Evolutionary conservation across 2,113 vertebrate species (phyloP).

Genomic region (Pyxicephalus adspersus): DNA sequence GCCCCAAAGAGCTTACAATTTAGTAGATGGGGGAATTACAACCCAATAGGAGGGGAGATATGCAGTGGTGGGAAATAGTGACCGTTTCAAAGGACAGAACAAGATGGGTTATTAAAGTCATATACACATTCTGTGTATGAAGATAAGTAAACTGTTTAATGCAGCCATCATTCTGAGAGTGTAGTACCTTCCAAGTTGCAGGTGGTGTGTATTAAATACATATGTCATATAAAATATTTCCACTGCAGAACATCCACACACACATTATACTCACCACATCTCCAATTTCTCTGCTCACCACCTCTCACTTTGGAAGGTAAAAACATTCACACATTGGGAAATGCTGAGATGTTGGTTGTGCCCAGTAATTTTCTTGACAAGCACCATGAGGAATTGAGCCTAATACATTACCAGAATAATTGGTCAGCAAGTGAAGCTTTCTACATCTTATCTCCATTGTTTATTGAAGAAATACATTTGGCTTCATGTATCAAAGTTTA

Average conservation of each 20-base stretch:
- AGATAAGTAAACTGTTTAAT: slow-evolving; percentile 29
- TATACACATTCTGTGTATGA: slow-evolving; percentile 17
- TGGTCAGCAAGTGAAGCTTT: neutral
- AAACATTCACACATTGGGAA: slow-evolving; percentile 9
- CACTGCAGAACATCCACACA: neutral
- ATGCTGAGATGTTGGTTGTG: neutral
- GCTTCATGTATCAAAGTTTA: no score
- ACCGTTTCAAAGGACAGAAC: no score
- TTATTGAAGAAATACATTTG: neutral
- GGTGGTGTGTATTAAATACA: slow-evolving; percentile 38
- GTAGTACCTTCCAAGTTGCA: slow-evolving; percentile 25
- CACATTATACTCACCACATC: neutral
- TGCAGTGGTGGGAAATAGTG: no score
- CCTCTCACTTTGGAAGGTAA: slow-evolving; percentile 11
- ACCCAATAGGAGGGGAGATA: no score
- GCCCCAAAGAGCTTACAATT: no score
- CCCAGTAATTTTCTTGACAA: slow-evolving; percentile 18
- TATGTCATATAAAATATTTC: slow-evolving; percentile 18
- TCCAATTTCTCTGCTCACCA: neutral
- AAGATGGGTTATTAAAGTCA: slow-evolving; percentile 50
- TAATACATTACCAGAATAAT: neutral
- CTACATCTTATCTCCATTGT: neutral
- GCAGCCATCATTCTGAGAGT: neutral
- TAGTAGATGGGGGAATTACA: no score
- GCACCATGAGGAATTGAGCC: neutral